Conservation (phyloP, 2,113 vertebrate species). For the Drymodes brunneopygia region DNA sequence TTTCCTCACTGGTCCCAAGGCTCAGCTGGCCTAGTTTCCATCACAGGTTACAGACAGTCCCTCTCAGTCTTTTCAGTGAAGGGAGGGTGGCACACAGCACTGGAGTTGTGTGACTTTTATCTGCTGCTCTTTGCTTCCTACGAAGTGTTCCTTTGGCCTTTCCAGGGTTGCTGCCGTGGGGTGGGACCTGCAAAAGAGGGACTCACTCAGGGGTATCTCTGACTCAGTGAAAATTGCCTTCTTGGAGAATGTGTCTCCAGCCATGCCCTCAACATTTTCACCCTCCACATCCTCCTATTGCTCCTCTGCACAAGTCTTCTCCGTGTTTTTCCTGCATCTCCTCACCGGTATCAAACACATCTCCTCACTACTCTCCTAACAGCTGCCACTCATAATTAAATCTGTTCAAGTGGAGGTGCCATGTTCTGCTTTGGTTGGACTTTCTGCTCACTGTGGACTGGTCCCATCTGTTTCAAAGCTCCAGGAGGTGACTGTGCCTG, state of each 20-base stretch:
- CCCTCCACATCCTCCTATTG: rapidly evolving
- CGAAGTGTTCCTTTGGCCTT: not conserved
- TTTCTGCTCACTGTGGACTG: not conserved
- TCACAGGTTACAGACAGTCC: not conserved
- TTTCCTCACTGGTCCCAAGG: not conserved
- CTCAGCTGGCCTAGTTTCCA: not conserved
- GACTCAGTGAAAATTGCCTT: not conserved
- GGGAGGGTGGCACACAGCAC: rapidly evolving
- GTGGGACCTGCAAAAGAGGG: not conserved
- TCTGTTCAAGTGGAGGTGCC: not conserved
- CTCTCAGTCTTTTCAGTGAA: not conserved
- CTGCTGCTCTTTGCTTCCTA: not conserved
- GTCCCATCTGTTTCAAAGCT: not conserved
- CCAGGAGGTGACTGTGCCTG: not conserved
- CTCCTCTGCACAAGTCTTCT: not conserved
- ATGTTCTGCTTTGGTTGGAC: not conserved
- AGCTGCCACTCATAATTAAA: not conserved
- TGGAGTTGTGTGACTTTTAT: not conserved
- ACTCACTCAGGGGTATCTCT: not conserved
- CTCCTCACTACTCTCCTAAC: not conserved
- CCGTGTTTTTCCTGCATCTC: not conserved
- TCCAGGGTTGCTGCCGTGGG: not conserved
- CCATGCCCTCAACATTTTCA: not conserved
- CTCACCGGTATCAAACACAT: not conserved
- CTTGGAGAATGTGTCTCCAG: not conserved